These are phyloP conservation scores for Achlya flavicornis DNA, from an alignment of 2,888 invertebrate species.

Conservation along the genomic window DNA sequence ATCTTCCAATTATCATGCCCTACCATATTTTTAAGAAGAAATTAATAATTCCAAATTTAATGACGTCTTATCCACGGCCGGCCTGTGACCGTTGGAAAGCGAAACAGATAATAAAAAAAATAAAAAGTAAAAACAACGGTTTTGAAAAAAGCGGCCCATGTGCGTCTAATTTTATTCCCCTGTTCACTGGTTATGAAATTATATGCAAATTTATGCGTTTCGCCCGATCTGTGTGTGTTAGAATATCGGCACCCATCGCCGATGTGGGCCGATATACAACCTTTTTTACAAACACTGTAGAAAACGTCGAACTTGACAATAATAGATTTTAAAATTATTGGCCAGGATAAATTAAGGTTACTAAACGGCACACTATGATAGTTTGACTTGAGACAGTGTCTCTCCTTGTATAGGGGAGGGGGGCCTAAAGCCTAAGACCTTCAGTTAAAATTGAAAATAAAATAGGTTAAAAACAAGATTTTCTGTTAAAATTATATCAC, in stretches of 20 bases:
- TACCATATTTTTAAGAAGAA: no score
- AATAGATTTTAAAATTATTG: not conserved
- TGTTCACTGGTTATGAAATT: constrained; percentile 82
- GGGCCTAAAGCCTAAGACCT: no score
- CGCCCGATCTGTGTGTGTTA: constrained; percentile 51
- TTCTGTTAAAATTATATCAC: no score
- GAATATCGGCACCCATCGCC: constrained; percentile 47
- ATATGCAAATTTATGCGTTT: constrained; percentile 79
- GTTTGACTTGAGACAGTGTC: no score
- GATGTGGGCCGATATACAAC: constrained; percentile 44
- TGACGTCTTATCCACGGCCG: constrained; percentile 12
- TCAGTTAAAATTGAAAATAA: no score
- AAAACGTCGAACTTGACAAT: not conserved
- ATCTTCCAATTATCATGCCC: no score
- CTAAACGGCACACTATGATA: no score
- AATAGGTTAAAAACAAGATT: no score
- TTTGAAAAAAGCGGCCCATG: constrained; percentile 67
- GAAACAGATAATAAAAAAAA: constrained; percentile 44
- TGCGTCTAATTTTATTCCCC: constrained; percentile 82
- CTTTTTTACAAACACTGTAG: constrained; percentile 24
- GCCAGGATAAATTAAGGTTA: no score
- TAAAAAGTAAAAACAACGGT: constrained; percentile 73
- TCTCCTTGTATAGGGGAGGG: no score
- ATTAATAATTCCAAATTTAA: constrained; percentile 7
- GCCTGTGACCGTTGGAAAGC: constrained; percentile 56